Base-by-base conservation (phyloP, 2,888 invertebrate species). In the Melanostoma scalare region DNA sequence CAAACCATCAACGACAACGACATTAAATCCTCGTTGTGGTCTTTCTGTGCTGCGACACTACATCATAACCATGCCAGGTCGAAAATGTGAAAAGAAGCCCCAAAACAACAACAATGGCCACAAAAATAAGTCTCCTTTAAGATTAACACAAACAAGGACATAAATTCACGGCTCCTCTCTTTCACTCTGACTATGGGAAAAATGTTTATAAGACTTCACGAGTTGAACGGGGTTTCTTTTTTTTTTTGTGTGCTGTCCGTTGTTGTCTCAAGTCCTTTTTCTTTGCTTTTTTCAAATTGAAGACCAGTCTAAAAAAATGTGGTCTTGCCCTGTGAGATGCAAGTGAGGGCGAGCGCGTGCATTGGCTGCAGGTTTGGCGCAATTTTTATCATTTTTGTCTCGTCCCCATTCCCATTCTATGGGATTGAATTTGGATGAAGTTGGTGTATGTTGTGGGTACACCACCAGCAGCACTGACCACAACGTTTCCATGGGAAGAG, bases 301-400 rank as follows among this genome's bases (percentile, higher is more conserved):
- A 50, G 63, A 53, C 53, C 38, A 38, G 56, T 69, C 48, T 10
- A 61, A 65, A 56, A 48, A 63, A 48, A 40, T 77, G 56, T 35
- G 71, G 56, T 63, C 76, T 56, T 79, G 68, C 42, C 74, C 42
- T 50, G 58, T 56, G 60, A 58, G 76, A 76, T 65, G 69, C 35
- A 58, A 65, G 65, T 65, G 75, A 63, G 67, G 77, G 67, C 81
- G 77, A 81, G 61, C 81, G 81, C 81, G 81, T 81, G 81, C 60
- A 82, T 82, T 73, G 82, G 82, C 82, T 69, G 82, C 82, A 82
- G 77, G 82, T 82, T 82, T 77, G 82, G 82, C 82, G 82, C 82
- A 76, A 82, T 82, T 77, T 81, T 81, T 76, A 71, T 67, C 53
- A 65, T 81, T 65, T 65, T 67, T 55, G 52, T 53, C 42, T 73